phyloP scores from a whole-genome alignment of 2,888 invertebrate genomes.

The Noctua janthina region DNA sequence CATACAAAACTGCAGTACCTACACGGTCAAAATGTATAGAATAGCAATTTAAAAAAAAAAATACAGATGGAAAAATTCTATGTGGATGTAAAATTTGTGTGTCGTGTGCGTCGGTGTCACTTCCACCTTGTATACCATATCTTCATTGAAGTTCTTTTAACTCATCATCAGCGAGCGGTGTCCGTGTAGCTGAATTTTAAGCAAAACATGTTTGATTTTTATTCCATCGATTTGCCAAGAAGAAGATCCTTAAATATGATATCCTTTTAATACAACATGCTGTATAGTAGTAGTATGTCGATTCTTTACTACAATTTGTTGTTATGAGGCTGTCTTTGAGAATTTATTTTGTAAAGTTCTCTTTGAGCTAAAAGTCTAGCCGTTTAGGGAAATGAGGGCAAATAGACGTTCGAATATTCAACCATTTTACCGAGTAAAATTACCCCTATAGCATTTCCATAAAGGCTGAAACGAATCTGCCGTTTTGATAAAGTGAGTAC shows the following conservation, averaged over 20 bases:
- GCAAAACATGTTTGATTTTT: background rate
- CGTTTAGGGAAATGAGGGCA: slow-evolving; percentile 17
- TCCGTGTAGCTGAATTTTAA: background rate
- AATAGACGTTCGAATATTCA: slow-evolving; percentile 17
- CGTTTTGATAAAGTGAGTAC: slow-evolving; percentile 28
- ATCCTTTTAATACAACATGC: background rate
- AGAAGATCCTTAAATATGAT: background rate
- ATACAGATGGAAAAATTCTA: no score
- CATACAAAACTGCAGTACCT: no score
- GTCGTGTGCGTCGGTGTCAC: no score
- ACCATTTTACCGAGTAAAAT: slow-evolving; percentile 29
- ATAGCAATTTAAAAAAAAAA: no score
- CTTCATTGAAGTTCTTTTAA: background rate
- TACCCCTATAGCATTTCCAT: slow-evolving; percentile 30
- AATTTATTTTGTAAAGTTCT: slow-evolving; percentile 15
- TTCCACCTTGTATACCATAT: background rate
- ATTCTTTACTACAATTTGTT: slow-evolving; percentile 39
- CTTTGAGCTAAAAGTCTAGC: slow-evolving; percentile 25
- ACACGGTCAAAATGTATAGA: no score
- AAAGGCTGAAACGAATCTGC: background rate
- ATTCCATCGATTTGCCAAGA: background rate
- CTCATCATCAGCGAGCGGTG: background rate
- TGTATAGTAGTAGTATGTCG: slow-evolving; percentile 12
- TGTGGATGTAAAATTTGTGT: no score
- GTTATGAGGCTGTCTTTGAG: slow-evolving; percentile 19